Percentiles rank a stretch among this genome's conserved stretches.
phyloP scores from a whole-genome alignment of 2,888 invertebrate species.

The Cepaea hortensis region DNA sequence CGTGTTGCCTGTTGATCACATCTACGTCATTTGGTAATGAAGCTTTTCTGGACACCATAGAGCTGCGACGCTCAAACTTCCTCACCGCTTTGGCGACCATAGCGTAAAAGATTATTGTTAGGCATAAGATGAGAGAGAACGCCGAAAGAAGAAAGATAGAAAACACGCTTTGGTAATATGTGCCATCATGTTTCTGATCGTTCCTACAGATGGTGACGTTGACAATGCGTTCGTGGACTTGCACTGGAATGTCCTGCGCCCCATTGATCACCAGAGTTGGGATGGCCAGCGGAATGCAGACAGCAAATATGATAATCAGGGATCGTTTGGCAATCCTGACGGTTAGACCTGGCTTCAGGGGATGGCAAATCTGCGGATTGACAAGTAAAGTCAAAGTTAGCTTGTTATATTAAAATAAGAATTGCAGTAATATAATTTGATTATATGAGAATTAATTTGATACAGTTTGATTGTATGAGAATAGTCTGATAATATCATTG shows the following conservation, averaged over 20 bases:
- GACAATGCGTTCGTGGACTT: neutral
- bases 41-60: neutral
- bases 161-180: constrained; percentile 22
- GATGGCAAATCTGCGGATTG: constrained; percentile 39
- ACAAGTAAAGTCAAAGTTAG: no score
- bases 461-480: no score
- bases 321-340: constrained; percentile 14
- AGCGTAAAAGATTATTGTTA: constrained; percentile 34
- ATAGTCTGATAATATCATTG: no score
- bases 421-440: no score
- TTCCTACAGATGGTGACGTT: constrained; percentile 42
- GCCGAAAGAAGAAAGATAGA: constrained; percentile 34
- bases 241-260: constrained; percentile 15
- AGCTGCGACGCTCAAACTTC: constrained; percentile 28
- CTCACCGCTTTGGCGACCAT: constrained; percentile 35
- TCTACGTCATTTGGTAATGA: neutral
- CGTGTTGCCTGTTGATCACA: neutral
- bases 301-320: neutral
- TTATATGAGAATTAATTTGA: no score
- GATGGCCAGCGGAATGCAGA: constrained; percentile 19
- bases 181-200: constrained; percentile 29
- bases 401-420: no score
- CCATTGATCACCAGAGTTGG: constrained; percentile 47
- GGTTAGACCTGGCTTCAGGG: constrained; percentile 33
- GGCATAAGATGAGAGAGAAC: constrained; percentile 30